Percentiles rank a stretch among this genome's conserved stretches.
These are phyloP conservation scores for Strix aluco DNA, from an alignment of 2,113 vertebrate species.

Conservation along the genomic window DNA sequence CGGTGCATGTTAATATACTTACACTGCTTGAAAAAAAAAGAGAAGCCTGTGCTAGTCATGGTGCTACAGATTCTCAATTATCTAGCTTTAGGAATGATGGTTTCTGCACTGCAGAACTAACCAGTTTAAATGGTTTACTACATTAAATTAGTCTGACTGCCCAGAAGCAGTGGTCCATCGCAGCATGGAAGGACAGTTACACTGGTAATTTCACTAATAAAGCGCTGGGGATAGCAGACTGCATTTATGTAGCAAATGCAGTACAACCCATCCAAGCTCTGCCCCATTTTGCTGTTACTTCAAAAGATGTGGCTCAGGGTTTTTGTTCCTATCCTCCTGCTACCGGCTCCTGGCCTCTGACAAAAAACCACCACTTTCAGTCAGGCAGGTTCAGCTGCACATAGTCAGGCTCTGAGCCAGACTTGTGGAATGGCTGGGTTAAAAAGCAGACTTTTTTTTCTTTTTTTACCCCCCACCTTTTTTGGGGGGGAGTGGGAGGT, in stretches of 20 bases:
- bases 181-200: neutral
- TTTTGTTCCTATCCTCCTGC: neutral
- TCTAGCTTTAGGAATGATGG: accelerated
- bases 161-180: accelerated
- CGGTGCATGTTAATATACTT: neutral
- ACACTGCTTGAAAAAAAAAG: neutral
- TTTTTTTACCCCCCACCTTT: no score
- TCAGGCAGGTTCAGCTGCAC: neutral
- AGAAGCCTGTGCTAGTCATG: no score
- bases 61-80: neutral
- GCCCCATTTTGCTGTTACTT: neutral
- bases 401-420: neutral
- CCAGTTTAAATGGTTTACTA: accelerated
- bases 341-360: neutral
- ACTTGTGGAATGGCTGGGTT: neutral
- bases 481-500: neutral
- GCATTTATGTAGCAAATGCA: neutral
- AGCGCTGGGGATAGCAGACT: neutral
- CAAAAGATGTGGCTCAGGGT: neutral
- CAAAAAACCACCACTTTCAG: neutral
- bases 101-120: neutral
- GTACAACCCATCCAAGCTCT: neutral
- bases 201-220: neutral
- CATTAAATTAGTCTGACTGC: neutral
- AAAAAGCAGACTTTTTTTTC: neutral